Conservation (phyloP, 2,113 vertebrate species). For the Saccopteryx bilineata region DNA sequence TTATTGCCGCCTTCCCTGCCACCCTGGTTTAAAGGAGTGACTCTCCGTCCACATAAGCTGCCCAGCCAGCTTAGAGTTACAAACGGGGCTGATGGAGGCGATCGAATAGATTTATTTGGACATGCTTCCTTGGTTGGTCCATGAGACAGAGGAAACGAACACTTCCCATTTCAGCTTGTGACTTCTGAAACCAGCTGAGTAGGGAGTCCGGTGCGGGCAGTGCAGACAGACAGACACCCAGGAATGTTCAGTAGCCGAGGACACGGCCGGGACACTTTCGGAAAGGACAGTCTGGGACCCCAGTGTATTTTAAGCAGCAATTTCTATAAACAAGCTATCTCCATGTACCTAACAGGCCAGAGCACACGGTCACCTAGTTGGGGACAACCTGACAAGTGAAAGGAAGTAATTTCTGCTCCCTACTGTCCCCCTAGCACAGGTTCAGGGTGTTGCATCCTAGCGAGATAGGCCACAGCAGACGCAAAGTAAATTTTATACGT, state of each 20-base stretch:
- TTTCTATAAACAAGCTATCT: not conserved
- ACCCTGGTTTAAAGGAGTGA: not conserved
- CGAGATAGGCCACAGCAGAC: too few species aligned
- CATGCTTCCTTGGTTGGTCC: not conserved
- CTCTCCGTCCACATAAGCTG: constrained; percentile 29
- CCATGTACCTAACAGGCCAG: not conserved
- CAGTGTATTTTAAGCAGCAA: not conserved
- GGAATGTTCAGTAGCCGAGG: too few species aligned
- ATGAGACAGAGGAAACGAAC: not conserved
- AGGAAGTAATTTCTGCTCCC: not conserved
- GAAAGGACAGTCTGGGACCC: not conserved
- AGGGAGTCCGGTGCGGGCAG: not conserved
- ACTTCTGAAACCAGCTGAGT: not conserved
- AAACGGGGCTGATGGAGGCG: not conserved
- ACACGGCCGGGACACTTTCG: not conserved
- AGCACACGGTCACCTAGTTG: not conserved
- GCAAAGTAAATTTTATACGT: too few species aligned
- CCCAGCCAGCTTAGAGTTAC: not conserved
- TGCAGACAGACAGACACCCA: not conserved
- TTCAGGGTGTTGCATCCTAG: too few species aligned
- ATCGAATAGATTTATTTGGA: not conserved
- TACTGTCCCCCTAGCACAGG: not conserved
- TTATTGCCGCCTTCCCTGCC: not conserved
- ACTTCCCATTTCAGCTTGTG: not conserved
- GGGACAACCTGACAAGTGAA: not conserved